Conservation (phyloP, 2,888 invertebrate genomes). For the Sphaerophoria taeniata region DNA sequence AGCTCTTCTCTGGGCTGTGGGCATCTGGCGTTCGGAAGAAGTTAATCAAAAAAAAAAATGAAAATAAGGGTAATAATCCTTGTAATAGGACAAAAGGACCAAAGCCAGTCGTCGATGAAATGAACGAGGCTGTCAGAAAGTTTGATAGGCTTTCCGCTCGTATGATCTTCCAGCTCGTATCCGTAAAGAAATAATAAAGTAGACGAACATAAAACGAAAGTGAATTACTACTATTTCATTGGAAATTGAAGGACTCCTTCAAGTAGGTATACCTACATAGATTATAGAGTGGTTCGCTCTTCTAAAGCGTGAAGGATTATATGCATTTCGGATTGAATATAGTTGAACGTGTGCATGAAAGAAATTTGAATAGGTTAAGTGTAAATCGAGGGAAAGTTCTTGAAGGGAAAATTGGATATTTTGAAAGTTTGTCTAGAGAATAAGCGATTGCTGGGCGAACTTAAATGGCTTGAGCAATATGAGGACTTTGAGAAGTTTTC, state of each 20-base stretch:
- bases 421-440: conserved; percentile 23
- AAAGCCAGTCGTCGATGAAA: conserved; percentile 30
- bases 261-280: conserved; percentile 27
- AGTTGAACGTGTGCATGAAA: background rate
- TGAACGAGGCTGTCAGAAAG: conserved; percentile 37
- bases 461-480: conserved; percentile 34
- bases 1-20: background rate
- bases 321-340: background rate
- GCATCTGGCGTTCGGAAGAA: conserved; percentile 49
- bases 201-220: conserved; percentile 20
- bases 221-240: conserved; percentile 49
- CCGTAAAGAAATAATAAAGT: background rate
- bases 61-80: conserved; percentile 52
- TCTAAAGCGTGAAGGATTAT: conserved; percentile 16
- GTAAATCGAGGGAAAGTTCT: background rate
- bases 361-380: conserved; percentile 27
- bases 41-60: conserved; percentile 40
- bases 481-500: conserved; percentile 9
- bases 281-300: conserved; percentile 40
- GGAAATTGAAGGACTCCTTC: conserved; percentile 19
- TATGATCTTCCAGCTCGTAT: conserved; percentile 1
- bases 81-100: conserved; percentile 37
- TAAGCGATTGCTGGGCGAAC: conserved; percentile 16
- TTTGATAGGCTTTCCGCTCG: conserved; percentile 44
- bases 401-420: conserved; percentile 9